These are phyloP conservation scores for Centropus bengalensis DNA, from an alignment of 2,113 vertebrate species.

Conservation along the genomic window DNA sequence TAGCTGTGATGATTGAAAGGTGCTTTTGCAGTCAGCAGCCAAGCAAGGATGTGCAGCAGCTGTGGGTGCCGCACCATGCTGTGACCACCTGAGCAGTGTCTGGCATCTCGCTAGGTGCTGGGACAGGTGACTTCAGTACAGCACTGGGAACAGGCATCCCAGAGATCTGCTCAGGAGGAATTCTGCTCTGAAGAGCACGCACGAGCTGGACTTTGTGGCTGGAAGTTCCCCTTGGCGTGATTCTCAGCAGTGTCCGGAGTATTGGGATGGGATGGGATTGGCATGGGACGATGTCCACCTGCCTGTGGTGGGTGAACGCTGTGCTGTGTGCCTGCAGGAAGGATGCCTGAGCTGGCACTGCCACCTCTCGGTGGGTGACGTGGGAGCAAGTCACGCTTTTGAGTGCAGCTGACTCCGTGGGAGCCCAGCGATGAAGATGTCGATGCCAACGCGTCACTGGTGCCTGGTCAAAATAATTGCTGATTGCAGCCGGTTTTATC, in stretches of 20 bases:
- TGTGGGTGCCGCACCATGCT: neutral
- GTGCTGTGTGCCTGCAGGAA: neutral
- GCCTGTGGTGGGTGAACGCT: neutral
- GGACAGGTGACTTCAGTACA: neutral
- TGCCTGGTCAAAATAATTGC: fast-evolving
- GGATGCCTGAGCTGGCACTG: neutral
- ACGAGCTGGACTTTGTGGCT: neutral
- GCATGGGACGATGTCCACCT: fast-evolving
- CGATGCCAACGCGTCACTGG: neutral
- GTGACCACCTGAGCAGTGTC: neutral
- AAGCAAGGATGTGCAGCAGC: neutral
- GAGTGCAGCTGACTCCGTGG: neutral
- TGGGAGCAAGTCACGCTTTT: neutral
- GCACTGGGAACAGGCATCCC: neutral
- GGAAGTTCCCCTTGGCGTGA: neutral
- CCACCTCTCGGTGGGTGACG: neutral
- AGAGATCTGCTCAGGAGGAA: too few species aligned
- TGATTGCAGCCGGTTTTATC: neutral
- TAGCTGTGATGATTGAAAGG: neutral
- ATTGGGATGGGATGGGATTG: neutral
- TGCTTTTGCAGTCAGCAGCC: neutral
- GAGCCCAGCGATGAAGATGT: fast-evolving
- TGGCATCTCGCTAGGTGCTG: neutral
- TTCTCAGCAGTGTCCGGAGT: neutral
- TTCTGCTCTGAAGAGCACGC: neutral